Conservation (phyloP, 2,888 invertebrate species). For the Agrochola lota region DNA sequence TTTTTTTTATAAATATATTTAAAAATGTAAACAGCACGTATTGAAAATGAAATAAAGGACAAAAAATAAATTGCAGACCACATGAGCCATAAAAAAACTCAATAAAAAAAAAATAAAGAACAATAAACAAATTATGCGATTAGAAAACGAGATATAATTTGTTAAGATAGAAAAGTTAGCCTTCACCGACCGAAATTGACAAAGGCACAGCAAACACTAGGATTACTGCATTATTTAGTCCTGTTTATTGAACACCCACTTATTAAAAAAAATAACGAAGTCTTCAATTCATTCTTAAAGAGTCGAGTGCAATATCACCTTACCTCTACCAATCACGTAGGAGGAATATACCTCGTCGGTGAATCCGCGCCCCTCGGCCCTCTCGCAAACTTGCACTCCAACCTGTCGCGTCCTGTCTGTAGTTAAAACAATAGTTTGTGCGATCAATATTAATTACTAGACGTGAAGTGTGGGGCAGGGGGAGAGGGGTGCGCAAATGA, state of each 20-base stretch:
- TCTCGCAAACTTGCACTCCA: constrained; percentile 16
- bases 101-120: too few relatives aligned
- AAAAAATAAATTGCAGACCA: too few relatives aligned
- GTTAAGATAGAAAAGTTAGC: neutral
- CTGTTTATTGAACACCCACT: neutral
- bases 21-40: too few relatives aligned
- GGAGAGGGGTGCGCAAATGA: constrained; percentile 65
- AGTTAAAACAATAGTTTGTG: constrained; percentile 64
- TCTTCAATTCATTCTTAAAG: neutral
- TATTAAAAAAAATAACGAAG: too few relatives aligned
- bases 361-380: neutral
- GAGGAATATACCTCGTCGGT: neutral
- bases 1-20: too few relatives aligned
- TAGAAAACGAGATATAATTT: neutral
- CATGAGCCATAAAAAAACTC: too few relatives aligned
- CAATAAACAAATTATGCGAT: neutral
- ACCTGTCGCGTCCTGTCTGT: constrained; percentile 37
- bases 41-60: too few relatives aligned
- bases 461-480: neutral
- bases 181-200: too few relatives aligned
- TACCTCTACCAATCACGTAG: neutral
- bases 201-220: neutral
- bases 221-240: neutral
- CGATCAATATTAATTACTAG: constrained; percentile 68
- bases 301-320: too few relatives aligned